Base-by-base conservation (phyloP, 2,888 invertebrate genomes). In the Xestia c-nigrum region DNA sequence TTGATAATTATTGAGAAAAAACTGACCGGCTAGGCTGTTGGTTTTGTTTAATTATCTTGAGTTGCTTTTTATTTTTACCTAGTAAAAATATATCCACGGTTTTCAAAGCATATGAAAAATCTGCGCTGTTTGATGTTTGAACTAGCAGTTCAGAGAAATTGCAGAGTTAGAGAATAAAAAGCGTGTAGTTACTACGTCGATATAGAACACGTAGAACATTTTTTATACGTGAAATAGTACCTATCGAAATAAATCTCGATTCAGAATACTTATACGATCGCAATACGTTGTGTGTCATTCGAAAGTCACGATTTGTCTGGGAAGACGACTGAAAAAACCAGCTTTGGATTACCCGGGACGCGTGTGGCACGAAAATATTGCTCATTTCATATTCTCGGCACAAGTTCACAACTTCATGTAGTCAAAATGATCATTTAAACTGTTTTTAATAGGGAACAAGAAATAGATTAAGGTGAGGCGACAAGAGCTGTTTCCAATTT, bases 401-500 rank as follows among this genome's bases (percentile, higher is more conserved):
- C 70, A 72, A 81, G 46, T 76, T 77, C 57, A 63, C 72, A 82
- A 72, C 59, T 81, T 66, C 24, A 52, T 70, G 69, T 79, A 72
- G 67, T 74, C 68, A 64, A 75, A 83, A 85, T 77, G 43, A 76
- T 80, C 66, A 78, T 79, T 72, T 76, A 78, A 83, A 81, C 79
- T 87, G 65, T 85, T 78, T 89, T 86, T 78, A 85, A 85, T 85
- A 78, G 84, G 81, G 74, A 77, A 78, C 84, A 85, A 88, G 85
- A 86, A 88, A 89, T 89, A 89, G 90, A 91, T 90, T 89, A 90
- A 88, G 88, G 89, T 88, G 87, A 88, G 89, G 88, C 89, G 91
- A 92, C 92, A 92, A 91, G 92, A 94, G 91, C 92, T 91, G 91
- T 93, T 95, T 93, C 94, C 95, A 95, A 95, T 95, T 95, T 93